These are phyloP conservation scores for Hedychridium roseum DNA, from an alignment of 2,888 invertebrate genomes.

Conservation along the genomic window DNA sequence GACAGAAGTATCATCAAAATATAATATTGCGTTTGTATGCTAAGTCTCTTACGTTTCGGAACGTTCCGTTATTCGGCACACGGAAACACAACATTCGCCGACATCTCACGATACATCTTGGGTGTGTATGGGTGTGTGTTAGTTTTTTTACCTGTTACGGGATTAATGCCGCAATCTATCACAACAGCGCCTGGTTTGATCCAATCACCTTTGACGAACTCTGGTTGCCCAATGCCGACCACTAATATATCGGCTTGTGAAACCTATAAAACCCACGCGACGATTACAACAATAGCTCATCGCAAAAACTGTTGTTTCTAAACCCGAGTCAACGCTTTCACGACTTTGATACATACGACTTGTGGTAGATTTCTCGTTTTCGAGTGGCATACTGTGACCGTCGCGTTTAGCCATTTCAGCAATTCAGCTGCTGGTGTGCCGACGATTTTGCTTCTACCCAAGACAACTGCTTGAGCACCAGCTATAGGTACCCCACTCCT, in stretches of 20 bases:
- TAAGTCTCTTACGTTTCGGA: no score
- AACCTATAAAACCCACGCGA: constrained; percentile 69
- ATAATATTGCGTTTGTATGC: no score
- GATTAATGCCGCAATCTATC: constrained; percentile 98
- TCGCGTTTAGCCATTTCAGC: constrained; percentile 95
- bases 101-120: no score
- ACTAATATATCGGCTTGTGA: constrained; percentile 92
- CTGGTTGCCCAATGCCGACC: constrained; percentile 91
- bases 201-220: constrained; percentile 94
- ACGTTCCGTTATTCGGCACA: no score
- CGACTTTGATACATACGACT: constrained; percentile 67
- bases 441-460: constrained; percentile 97
- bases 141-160: constrained; percentile 75
- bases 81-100: no score
- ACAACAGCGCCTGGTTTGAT: constrained; percentile 98
- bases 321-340: no score
- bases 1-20: no score
- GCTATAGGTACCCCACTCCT: constrained; percentile 78
- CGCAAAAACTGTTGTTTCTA: no score
- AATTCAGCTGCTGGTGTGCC: constrained; percentile 95
- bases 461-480: constrained; percentile 89
- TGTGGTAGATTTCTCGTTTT: constrained; percentile 83
- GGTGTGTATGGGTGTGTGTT: background rate
- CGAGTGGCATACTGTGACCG: constrained; percentile 97
- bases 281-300: no score